Evolutionary conservation across 2,113 vertebrate species (phyloP).

Genomic region (Limanda limanda): DNA sequence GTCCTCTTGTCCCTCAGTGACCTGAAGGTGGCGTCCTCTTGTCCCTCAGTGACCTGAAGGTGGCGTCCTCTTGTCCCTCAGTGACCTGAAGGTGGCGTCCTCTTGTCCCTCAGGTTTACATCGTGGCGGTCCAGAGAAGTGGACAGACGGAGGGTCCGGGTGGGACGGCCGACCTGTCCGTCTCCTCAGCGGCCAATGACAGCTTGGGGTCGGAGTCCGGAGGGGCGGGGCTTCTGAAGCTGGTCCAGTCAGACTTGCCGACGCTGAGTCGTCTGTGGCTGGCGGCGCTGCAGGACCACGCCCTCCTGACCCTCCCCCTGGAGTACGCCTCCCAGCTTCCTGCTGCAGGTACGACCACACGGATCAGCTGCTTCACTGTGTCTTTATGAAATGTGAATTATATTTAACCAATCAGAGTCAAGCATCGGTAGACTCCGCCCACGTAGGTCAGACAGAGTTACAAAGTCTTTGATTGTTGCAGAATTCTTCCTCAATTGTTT

Average conservation of each 20-base stretch:
- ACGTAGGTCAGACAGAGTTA: too few species aligned
- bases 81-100: slow-evolving; percentile 53
- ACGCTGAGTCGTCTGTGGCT: slow-evolving; percentile 92
- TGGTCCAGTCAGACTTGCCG: slow-evolving; percentile 88
- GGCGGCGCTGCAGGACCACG: slow-evolving; percentile 91
- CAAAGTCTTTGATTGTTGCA: too few species aligned
- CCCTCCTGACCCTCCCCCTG: slow-evolving; percentile 87
- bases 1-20: slow-evolving; percentile 73
- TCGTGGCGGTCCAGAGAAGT: slow-evolving; percentile 88
- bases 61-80: slow-evolving; percentile 59
- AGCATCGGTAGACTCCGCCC: too few species aligned
- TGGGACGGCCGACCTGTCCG: slow-evolving; percentile 56
- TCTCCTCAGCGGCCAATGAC: slow-evolving; percentile 69
- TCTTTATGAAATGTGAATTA: too few species aligned
- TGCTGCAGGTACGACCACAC: slow-evolving; percentile 81
- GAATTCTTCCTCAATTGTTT: too few species aligned
- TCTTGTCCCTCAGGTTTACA: slow-evolving; percentile 87
- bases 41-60: slow-evolving; percentile 76
- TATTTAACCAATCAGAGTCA: too few species aligned
- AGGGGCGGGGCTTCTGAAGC: slow-evolving; percentile 82
- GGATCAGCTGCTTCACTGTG: too few species aligned
- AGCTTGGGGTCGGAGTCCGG: slow-evolving; percentile 39
- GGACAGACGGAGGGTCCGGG: slow-evolving; percentile 55
- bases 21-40: neutral
- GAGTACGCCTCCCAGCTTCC: slow-evolving; percentile 87